Percentiles rank a stretch among this genome's conserved stretches.
phyloP scores from a whole-genome alignment of 2,888 invertebrate species.

The Xanthia togata region DNA sequence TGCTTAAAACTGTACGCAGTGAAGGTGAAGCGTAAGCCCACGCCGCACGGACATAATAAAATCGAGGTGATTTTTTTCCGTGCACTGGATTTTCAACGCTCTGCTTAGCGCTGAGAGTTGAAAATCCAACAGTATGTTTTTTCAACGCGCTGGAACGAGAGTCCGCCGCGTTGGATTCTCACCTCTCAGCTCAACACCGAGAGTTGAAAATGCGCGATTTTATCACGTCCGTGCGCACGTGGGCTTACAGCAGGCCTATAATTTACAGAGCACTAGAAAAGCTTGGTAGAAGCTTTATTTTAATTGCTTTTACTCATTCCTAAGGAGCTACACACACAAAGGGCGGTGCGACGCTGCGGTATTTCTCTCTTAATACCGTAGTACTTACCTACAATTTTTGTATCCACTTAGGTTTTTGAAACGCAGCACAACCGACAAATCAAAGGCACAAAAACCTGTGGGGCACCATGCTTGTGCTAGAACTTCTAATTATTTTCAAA shows the following conservation, averaged over 20 bases:
- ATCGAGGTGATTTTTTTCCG: too few species aligned
- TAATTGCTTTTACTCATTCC: constrained; percentile 26
- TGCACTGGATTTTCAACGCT: too few species aligned
- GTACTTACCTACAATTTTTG: not conserved
- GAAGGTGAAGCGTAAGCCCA: not conserved
- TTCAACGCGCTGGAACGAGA: too few species aligned
- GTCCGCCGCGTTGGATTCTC: too few species aligned
- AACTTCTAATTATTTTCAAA: too few species aligned
- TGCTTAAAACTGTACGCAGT: not conserved
- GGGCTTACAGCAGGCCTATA: constrained; percentile 3
- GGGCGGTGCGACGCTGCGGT: not conserved
- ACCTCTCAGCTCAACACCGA: too few species aligned
- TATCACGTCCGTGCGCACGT: too few species aligned
- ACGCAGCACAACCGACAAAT: not conserved
- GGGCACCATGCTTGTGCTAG: not conserved
- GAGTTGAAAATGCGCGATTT: too few species aligned
- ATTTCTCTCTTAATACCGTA: not conserved
- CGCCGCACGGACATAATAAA: too few species aligned
- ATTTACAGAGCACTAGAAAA: constrained; percentile 14
- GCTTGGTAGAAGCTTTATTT: not conserved
- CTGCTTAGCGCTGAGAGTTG: too few species aligned
- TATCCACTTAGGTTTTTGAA: not conserved
- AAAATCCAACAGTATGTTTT: too few species aligned
- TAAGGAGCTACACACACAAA: not conserved
- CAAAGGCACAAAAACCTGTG: not conserved